phyloP scores from a whole-genome alignment of 2,797 vertebrate species.

The Fratercula arctica region DNA sequence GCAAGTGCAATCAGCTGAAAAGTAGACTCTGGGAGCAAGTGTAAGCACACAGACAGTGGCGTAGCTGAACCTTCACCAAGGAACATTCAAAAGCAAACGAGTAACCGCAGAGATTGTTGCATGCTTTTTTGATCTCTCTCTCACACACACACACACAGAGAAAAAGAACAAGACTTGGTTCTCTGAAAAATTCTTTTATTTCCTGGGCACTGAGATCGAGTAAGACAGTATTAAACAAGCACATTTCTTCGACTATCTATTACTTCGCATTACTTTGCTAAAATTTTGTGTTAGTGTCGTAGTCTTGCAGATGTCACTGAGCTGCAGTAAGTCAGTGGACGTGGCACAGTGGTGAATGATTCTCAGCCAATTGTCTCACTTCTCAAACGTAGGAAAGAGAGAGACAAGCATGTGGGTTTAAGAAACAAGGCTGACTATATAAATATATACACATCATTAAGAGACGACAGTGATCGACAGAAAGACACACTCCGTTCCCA shows the following conservation, averaged over 20 bases:
- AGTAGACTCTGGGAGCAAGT: background rate
- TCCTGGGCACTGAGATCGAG: background rate
- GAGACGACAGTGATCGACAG: background rate
- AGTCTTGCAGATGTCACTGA: constrained; percentile 41
- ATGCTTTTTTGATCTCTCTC: background rate
- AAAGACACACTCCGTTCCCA: background rate
- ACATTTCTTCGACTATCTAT: background rate
- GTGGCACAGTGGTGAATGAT: background rate
- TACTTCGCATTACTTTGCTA: constrained; percentile 8
- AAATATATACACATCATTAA: background rate
- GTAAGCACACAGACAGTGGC: background rate
- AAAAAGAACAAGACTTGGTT: background rate
- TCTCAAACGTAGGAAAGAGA: background rate
- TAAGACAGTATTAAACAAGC: constrained; percentile 25
- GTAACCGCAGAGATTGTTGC: background rate
- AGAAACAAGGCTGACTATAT: constrained; percentile 18
- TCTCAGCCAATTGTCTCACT: background rate
- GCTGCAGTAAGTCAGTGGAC: background rate
- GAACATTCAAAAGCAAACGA: background rate
- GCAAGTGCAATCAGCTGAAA: background rate
- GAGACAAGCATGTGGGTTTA: background rate
- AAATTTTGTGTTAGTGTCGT: background rate
- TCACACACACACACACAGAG: background rate
- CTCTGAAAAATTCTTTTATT: constrained; percentile 38
- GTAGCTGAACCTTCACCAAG: background rate